Conservation (phyloP, 1,140 invertebrate genomes). For the Drosophila nigromelanica region DNA sequence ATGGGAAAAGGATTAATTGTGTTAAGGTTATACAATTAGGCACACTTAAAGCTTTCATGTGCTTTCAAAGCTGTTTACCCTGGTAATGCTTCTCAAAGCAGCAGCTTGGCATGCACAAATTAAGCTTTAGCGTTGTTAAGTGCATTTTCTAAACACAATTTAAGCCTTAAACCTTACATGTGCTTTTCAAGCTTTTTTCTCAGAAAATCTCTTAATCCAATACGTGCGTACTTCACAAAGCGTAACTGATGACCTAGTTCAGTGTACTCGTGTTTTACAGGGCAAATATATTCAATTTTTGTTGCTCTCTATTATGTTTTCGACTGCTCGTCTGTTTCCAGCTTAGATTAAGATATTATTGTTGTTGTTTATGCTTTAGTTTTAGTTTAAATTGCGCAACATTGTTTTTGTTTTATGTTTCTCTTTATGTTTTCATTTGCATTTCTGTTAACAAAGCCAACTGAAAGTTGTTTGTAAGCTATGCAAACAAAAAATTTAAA, state of each 20-base stretch:
- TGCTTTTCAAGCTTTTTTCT: constrained; percentile 1
- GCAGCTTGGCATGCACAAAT: too few species aligned
- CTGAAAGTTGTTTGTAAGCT: constrained; percentile 58
- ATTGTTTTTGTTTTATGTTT: constrained; percentile 36
- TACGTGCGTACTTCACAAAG: neutral
- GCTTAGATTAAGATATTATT: constrained; percentile 59
- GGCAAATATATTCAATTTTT: neutral
- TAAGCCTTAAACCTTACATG: constrained; percentile 2
- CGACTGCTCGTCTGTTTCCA: constrained; percentile 37
- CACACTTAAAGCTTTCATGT: neutral
- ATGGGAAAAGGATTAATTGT: neutral
- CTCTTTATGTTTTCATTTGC: constrained; percentile 52
- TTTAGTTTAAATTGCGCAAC: constrained; percentile 48
- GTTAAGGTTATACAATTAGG: neutral
- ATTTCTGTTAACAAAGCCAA: constrained; percentile 47
- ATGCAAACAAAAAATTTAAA: constrained; percentile 14
- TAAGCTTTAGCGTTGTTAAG: too few species aligned
- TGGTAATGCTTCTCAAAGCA: too few species aligned
- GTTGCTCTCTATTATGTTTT: constrained; percentile 1
- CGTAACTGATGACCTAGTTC: neutral
- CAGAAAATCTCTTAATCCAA: neutral
- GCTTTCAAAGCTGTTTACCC: neutral
- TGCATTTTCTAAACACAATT: neutral
- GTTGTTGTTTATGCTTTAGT: constrained; percentile 58
- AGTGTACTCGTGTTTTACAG: constrained; percentile 6